phyloP scores from a whole-genome alignment of 2,113 vertebrate species.

The Pedetes capensis region DNA sequence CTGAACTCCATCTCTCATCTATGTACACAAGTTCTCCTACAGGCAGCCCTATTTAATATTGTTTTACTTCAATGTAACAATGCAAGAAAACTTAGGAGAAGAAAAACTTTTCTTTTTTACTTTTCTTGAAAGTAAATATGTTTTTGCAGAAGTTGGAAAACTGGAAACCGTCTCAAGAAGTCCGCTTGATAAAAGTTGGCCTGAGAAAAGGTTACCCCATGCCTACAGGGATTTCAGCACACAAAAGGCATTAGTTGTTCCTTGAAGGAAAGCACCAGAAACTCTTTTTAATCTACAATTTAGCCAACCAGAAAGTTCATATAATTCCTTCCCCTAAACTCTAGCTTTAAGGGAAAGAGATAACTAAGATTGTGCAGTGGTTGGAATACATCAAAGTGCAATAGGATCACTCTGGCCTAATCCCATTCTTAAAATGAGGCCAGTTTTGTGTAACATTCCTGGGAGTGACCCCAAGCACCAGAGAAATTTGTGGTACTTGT shows the following conservation, averaged over 20 bases:
- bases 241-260: fast-evolving
- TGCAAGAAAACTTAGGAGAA: not conserved
- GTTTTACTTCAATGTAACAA: not conserved
- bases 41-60: not conserved
- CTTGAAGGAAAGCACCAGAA: not conserved
- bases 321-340: not conserved
- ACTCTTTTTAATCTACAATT: not conserved
- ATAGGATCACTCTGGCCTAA: not conserved
- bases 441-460: not conserved
- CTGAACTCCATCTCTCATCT: not conserved
- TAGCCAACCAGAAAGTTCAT: not conserved
- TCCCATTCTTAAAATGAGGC: not conserved
- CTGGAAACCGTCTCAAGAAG: not conserved
- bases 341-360: not conserved
- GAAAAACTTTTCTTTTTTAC: not conserved
- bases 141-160: not conserved
- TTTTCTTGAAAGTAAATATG: not conserved
- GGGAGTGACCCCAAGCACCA: not conserved
- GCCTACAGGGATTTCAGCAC: not conserved
- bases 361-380: not conserved
- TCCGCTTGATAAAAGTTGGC: not conserved
- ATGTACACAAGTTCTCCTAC: not conserved
- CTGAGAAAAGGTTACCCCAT: not conserved
- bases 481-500: not conserved
- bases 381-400: not conserved